Evolutionary conservation across 2,797 vertebrate genomes (phyloP).

Genomic region (Antennarius maculatus): DNA sequence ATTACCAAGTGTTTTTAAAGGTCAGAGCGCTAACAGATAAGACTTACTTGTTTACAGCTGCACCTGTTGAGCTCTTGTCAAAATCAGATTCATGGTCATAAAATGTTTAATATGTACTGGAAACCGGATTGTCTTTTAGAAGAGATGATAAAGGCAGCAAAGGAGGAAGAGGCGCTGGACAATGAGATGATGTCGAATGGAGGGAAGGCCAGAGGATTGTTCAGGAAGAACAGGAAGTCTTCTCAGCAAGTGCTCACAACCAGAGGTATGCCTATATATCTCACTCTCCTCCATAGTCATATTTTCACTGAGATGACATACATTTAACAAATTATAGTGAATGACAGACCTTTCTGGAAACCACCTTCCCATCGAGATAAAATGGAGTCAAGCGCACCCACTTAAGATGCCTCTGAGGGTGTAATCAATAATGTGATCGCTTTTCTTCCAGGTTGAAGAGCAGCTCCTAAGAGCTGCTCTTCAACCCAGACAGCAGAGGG

Average conservation of each 20-base stretch:
- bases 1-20: constrained; percentile 35
- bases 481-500: constrained; percentile 47
- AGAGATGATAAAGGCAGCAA: constrained; percentile 88
- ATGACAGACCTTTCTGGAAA: constrained; percentile 35
- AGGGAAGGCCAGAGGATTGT: constrained; percentile 80
- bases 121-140: constrained; percentile 76
- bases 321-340: constrained; percentile 59
- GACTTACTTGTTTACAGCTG: constrained; percentile 14
- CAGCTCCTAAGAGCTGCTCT: constrained; percentile 48
- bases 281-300: not conserved
- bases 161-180: constrained; percentile 87
- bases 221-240: constrained; percentile 84
- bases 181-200: constrained; percentile 83
- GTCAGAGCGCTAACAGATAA: constrained; percentile 41
- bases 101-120: not conserved
- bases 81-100: not conserved
- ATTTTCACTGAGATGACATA: constrained; percentile 20
- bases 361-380: constrained; percentile 35
- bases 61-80: not conserved
- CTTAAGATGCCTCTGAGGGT: constrained; percentile 57
- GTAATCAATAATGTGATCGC: constrained; percentile 69
- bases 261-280: constrained; percentile 79
- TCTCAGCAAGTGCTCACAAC: constrained; percentile 81
- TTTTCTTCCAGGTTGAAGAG: constrained; percentile 56
- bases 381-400: constrained; percentile 63